These are phyloP conservation scores for Columba janthina DNA, from an alignment of 2,113 vertebrate species.

Conservation along the genomic window DNA sequence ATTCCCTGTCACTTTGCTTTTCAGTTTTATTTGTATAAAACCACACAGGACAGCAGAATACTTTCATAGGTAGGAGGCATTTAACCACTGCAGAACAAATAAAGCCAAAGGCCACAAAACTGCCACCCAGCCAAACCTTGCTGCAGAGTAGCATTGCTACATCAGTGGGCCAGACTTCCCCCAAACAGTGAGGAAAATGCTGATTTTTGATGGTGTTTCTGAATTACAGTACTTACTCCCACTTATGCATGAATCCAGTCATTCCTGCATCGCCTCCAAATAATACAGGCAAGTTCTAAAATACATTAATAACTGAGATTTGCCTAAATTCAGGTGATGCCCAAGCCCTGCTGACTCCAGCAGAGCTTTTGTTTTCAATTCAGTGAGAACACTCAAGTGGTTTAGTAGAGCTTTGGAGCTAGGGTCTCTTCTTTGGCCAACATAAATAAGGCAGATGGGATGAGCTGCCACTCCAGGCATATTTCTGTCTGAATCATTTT, in stretches of 20 bases:
- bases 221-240: not conserved
- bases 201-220: not conserved
- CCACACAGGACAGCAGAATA: conserved; percentile 2
- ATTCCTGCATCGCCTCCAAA: not conserved
- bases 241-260: not conserved
- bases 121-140: not conserved
- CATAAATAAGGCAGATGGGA: not conserved
- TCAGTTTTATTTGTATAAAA: not conserved
- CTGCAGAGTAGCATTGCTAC: not conserved
- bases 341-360: not conserved
- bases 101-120: not conserved
- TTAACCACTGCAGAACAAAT: not conserved
- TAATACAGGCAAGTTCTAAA: not conserved
- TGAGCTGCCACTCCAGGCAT: not conserved
- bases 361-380: not conserved
- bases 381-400: not conserved
- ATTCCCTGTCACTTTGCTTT: not conserved
- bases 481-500: not conserved
- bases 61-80: conserved; percentile 13
- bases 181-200: not conserved
- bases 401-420: not conserved
- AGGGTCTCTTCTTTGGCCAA: not conserved
- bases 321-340: not conserved
- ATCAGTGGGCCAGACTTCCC: not conserved
- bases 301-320: not conserved